phyloP scores from a whole-genome alignment of 2,888 invertebrate species.

The Ganaspis brasiliensis region DNA sequence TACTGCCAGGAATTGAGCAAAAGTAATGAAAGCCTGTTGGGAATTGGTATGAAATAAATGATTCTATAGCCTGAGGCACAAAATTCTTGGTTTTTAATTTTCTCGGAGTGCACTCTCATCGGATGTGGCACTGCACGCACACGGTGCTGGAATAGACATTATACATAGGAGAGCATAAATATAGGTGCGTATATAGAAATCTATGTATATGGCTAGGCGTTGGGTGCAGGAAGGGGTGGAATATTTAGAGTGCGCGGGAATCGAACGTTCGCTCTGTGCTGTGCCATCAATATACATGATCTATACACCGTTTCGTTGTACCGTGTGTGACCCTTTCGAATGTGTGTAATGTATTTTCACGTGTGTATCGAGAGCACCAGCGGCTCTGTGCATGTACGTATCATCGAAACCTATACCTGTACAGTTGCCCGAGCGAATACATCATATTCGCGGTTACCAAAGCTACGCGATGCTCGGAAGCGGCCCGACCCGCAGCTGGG shows the following conservation, averaged over 20 bases:
- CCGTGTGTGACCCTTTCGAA: conserved; percentile 53
- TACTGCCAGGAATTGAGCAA: too few relatives aligned
- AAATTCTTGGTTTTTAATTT: conserved; percentile 27
- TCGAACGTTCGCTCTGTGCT: conserved; percentile 72
- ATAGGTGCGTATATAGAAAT: conserved; percentile 63
- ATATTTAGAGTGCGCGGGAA: conserved; percentile 74
- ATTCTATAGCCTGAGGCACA: not conserved
- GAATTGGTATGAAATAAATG: conserved; percentile 18
- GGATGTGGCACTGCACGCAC: conserved; percentile 1
- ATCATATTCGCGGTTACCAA: conserved; percentile 72
- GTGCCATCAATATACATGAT: conserved; percentile 75
- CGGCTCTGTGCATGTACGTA: conserved; percentile 55
- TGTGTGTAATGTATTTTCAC: conserved; percentile 42
- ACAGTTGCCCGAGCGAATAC: conserved; percentile 57
- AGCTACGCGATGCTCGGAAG: conserved; percentile 74
- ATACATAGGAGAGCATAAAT: conserved; percentile 49
- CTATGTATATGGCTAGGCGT: conserved; percentile 57
- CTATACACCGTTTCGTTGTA: conserved; percentile 71
- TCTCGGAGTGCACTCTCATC: conserved; percentile 28
- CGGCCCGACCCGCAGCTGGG: conserved; percentile 52
- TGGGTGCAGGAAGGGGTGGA: conserved; percentile 61
- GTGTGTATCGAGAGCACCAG: not conserved
- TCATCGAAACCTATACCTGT: conserved; percentile 58
- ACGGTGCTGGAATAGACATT: conserved; percentile 6
- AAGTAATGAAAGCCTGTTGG: conserved; percentile 1